These are phyloP conservation scores for Meriones psammophilus DNA, from an alignment of 2,797 vertebrate genomes.

Conservation along the genomic window DNA sequence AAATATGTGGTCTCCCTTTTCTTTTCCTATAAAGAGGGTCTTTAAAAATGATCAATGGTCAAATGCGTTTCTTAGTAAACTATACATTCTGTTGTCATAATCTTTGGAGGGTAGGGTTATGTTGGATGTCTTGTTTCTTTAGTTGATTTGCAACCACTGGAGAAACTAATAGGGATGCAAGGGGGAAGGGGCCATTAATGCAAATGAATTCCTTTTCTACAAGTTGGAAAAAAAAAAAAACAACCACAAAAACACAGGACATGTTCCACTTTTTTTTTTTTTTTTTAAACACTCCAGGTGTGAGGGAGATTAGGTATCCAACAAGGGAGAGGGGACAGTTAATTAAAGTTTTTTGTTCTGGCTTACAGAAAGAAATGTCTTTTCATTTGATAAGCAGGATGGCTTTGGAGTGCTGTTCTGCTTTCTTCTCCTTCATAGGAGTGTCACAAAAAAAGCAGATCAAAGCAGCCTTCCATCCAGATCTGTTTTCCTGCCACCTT, in stretches of 20 bases:
- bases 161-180: constrained; percentile 76
- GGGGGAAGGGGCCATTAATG: constrained; percentile 82
- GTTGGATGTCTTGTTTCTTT: constrained; percentile 1
- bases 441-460: constrained; percentile 79
- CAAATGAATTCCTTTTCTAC: constrained; percentile 85
- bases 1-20: background rate
- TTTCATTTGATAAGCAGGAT: constrained; percentile 80
- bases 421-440: constrained; percentile 72
- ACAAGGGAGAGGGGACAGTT: constrained; percentile 86
- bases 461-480: constrained; percentile 69
- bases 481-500: constrained; percentile 51
- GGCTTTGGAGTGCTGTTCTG: constrained; percentile 68
- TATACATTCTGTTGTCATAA: accelerated
- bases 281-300: constrained; percentile 86
- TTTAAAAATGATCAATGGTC: background rate
- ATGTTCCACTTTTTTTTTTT: constrained; percentile 75
- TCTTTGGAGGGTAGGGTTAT: background rate
- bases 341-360: constrained; percentile 88
- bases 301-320: constrained; percentile 88
- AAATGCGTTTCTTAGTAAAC: background rate
- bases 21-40: background rate
- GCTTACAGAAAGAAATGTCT: constrained; percentile 85
- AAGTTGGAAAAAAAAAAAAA: constrained; percentile 73
- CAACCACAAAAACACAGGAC: constrained; percentile 71
- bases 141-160: constrained; percentile 49